phyloP scores from a whole-genome alignment of 1,140 invertebrate genomes.

The Helicoverpa armigera region DNA sequence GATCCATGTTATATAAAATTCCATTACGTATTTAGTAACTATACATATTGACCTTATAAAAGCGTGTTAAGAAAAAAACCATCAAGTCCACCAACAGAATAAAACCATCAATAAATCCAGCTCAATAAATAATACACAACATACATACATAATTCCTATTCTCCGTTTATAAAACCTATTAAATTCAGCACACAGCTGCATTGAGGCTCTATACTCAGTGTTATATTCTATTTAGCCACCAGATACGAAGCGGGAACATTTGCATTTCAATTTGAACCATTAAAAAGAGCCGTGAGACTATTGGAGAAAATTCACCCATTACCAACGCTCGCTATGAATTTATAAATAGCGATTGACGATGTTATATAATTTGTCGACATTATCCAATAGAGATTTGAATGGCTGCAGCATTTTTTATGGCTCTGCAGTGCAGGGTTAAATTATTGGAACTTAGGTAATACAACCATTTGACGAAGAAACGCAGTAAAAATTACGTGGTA shows the following conservation, averaged over 20 bases:
- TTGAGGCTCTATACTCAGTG: not conserved
- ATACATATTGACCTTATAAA: too few species aligned
- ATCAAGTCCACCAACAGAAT: too few species aligned
- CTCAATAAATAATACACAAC: too few species aligned
- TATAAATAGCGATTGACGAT: constrained; percentile 50
- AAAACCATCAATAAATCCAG: too few species aligned
- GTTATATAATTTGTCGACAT: constrained; percentile 30
- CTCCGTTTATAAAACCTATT: not conserved
- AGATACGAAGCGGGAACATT: constrained; percentile 22
- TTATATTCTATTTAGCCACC: constrained; percentile 20
- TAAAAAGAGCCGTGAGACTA: constrained; percentile 40
- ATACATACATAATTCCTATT: not conserved
- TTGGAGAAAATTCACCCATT: constrained; percentile 46
- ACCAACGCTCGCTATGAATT: constrained; percentile 47
- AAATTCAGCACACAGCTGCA: constrained; percentile 30
- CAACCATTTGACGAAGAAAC: too few species aligned
- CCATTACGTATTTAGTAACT: too few species aligned
- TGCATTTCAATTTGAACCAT: constrained; percentile 45
- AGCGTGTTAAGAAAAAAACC: too few species aligned
- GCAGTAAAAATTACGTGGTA: too few species aligned
- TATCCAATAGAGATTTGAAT: not conserved
- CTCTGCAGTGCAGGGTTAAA: too few species aligned
- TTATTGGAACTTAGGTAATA: too few species aligned
- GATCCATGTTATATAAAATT: too few species aligned
- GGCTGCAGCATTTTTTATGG: too few species aligned